These are phyloP conservation scores for Sepiola atlantica DNA, from an alignment of 2,888 invertebrate species.

Conservation along the genomic window DNA sequence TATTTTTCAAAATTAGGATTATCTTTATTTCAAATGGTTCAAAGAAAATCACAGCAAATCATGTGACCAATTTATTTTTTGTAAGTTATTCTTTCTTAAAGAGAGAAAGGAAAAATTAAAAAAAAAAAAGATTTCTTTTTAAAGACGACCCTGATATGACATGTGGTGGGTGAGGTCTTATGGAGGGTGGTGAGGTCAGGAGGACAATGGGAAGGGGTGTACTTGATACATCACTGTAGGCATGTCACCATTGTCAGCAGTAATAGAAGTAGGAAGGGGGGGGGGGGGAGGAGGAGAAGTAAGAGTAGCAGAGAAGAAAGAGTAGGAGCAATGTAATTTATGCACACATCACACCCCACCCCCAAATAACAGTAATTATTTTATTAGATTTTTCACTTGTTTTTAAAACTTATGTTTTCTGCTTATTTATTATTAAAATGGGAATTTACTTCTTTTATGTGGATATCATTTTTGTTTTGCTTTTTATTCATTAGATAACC, in stretches of 20 bases:
- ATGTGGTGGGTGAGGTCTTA: slow-evolving; percentile 32
- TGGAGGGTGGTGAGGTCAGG: background rate
- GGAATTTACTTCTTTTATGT: background rate
- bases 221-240: slow-evolving; percentile 18
- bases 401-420: background rate
- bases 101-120: background rate
- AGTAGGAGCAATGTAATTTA: background rate
- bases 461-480: background rate
- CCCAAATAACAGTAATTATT: background rate
- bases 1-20: background rate
- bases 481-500: background rate
- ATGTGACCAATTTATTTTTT: background rate
- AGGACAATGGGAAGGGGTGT: background rate
- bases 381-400: background rate
- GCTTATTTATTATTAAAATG: slow-evolving; percentile 6
- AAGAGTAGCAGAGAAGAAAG: background rate
- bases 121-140: too few species aligned
- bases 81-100: background rate
- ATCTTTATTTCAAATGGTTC: background rate
- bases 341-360: background rate
- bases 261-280: background rate
- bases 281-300: background rate
- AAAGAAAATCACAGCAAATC: background rate
- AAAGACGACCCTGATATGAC: background rate
- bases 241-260: slow-evolving; percentile 8